Base-by-base conservation (phyloP, 2,797 vertebrate species). In the Streptopelia turtur region DNA sequence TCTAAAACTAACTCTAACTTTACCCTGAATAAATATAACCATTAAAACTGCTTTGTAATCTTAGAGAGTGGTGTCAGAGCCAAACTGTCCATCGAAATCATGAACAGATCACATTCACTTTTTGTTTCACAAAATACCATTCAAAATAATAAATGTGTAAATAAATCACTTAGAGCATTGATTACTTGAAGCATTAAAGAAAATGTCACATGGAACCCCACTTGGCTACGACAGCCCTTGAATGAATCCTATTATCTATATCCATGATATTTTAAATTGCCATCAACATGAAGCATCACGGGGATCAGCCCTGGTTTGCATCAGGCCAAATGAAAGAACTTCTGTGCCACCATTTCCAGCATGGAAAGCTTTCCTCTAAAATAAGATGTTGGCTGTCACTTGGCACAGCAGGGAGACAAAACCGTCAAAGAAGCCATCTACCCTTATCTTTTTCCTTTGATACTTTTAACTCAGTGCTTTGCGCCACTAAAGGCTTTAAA, bases 341-440 rank as follows among this genome's bases (percentile, higher is more conserved):
- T 49, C 64, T 71, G 33, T 59, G 59, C 57, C 69, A 75, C 61
- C 65, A 83, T 57, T 78, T 86, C 53, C 83, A 86, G 65, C 30
- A 55, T 35, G 55, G 83, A 90, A 90, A 91, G n/a, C 70, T 70
- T 63, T 61, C 47, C 71, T 70, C 39, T 89, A 53, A 90, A 95
- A 79, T 76, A 93, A 94, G 88, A 89, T 31, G 21, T 92, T 90
- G 66, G 45, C 68, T 95, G 90, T 89, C 88, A 90, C 77, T 90
- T 93, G 74, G 77, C 88, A 87, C 52, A 90, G 90, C 83, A 76
- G 90, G 65, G 60, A 95, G 71, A 92, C 87, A 87, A 90, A 95
- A 81, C 65, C 95, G 82, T 88, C 94, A 92, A 86, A 87, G 81
- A 87, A 89, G 71, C 41, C 55, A 83, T 80, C 71, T 57, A 87